These are phyloP conservation scores for Drosophila peninsularis DNA, from an alignment of 2,888 invertebrate species.

Conservation along the genomic window DNA sequence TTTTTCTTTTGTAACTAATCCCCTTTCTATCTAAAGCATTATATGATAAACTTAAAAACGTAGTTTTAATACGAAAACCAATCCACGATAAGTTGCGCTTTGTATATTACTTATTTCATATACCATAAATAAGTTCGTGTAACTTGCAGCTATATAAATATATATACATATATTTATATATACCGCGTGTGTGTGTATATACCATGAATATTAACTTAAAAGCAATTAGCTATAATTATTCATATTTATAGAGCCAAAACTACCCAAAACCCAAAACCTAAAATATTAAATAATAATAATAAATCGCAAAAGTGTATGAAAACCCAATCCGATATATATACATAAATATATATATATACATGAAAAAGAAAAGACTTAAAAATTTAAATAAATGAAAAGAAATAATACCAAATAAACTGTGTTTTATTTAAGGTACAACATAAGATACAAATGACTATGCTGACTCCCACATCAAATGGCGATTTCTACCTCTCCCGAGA, in stretches of 20 bases:
- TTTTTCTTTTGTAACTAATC: constrained; percentile 54
- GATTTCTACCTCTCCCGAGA: too few relatives aligned
- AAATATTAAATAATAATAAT: constrained; percentile 60
- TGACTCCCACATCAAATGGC: too few relatives aligned
- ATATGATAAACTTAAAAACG: constrained; percentile 29
- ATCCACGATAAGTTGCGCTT: constrained; percentile 36
- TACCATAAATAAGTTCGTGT: constrained; percentile 55
- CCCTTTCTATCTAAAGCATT: constrained; percentile 38
- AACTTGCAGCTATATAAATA: constrained; percentile 47
- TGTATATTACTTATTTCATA: constrained; percentile 52
- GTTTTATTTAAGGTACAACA: background rate
- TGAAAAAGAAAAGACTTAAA: constrained; percentile 76
- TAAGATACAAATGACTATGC: too few relatives aligned
- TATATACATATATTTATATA: constrained; percentile 22
- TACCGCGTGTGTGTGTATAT: constrained; percentile 65
- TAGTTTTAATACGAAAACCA: constrained; percentile 38
- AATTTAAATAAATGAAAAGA: constrained; percentile 80
- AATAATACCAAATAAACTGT: constrained; percentile 65
- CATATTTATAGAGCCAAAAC: constrained; percentile 78
- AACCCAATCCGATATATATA: constrained; percentile 48
- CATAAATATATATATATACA: constrained; percentile 36
- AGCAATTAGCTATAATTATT: constrained; percentile 78
- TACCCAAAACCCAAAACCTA: constrained; percentile 71
- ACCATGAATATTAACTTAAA: constrained; percentile 77
- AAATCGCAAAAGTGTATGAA: constrained; percentile 55